These are phyloP conservation scores for Colletes gigas DNA, from an alignment of 1,140 invertebrate genomes.

Conservation along the genomic window DNA sequence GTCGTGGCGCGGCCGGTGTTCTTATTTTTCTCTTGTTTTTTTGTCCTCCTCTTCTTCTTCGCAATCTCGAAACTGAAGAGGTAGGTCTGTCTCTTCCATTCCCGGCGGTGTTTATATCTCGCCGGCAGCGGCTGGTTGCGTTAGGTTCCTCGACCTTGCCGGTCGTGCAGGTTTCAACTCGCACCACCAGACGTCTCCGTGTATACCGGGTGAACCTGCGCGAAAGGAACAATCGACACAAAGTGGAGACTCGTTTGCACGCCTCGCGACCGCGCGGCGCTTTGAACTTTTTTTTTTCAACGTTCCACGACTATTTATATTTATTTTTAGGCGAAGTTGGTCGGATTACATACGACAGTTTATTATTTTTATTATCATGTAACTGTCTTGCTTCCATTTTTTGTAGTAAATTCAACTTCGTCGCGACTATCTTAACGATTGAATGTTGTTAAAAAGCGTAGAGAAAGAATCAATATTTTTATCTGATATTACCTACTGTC, in stretches of 20 bases:
- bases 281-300: no score
- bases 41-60: constrained; percentile 5
- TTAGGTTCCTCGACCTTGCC: constrained; percentile 75
- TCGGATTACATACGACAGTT: no score
- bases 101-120: constrained; percentile 62
- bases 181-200: constrained; percentile 43
- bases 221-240: background rate
- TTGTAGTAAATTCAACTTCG: no score
- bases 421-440: no score
- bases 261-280: no score
- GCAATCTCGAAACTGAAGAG: constrained; percentile 50
- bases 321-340: no score
- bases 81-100: constrained; percentile 53
- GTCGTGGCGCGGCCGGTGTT: background rate
- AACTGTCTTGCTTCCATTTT: no score
- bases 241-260: constrained; percentile 1
- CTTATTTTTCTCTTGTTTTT: background rate
- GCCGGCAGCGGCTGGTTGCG: constrained; percentile 61
- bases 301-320: no score
- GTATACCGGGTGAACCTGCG: constrained; percentile 45
- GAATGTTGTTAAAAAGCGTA: no score
- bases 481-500: no score
- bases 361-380: no score
- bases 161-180: constrained; percentile 74
- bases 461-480: no score